Evolutionary conservation across 2,797 vertebrate species (phyloP), one percentile per base, ranked within the genome.

Genomic region (Leucoraja ocellata): DNA sequence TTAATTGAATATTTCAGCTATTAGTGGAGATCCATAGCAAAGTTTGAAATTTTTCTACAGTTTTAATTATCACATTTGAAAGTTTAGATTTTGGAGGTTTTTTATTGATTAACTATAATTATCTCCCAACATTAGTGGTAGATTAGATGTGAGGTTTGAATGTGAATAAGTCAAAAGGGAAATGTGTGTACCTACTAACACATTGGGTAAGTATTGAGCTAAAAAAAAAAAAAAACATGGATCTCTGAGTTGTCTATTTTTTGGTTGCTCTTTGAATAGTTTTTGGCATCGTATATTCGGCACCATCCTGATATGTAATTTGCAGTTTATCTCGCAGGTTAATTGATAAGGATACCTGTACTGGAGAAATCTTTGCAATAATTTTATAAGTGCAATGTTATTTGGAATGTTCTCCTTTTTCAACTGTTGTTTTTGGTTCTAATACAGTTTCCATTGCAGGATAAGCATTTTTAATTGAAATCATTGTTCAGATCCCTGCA

Each of bases 331-430:
- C 93, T 93, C 46, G 4, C 94, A 95, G 95, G 93, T 95, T 96
- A 39, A 95, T 21, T 0, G 93, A 94, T 74, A 54, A 93, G 46
- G 6, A 96, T 68, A 21, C 5, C 23, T 93, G 80, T 0, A 93
- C 95, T 73, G 96, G 0, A 0, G 94, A 94, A 28, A 95, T 94
- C 16, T 93, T 94, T 94, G 32, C 95, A 80, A 93, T 93, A 95
- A 8, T 93, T 96, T 96, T 73, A 96, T 96, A 80, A 95, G 77
- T 4, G 96, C 96, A 32, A 94, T 95, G 58, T 95, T 95, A 0
- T 95, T 95, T 93, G 95, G 93, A 0, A 94, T 96, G 25, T 91
- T 93, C 4, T 54, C 46, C 94, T 10, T 0, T 95, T 95, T 74
- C 83, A 94, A 23, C 95, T 96, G 11, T 74, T 93, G 63, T 95